A percentile compares a stretch with the other conserved stretches of the same genome.
phyloP scores from a whole-genome alignment of 2,797 vertebrate genomes.

The Rachycentron canadum region DNA sequence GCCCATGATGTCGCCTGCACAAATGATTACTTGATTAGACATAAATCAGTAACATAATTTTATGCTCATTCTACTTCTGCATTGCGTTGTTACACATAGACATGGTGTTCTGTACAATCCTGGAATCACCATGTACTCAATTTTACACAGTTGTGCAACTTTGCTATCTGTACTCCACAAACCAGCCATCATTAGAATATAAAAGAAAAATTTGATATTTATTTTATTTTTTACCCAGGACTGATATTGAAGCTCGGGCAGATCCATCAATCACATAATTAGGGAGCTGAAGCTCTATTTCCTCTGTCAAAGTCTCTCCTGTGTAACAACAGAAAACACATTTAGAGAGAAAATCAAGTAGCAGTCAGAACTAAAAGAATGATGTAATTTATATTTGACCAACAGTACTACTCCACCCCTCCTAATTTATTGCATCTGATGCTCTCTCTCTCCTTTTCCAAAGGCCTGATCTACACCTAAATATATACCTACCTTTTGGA shows the following conservation, averaged over 20 bases:
- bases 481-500: constrained; percentile 75
- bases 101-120: not conserved
- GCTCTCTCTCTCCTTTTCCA: not conserved
- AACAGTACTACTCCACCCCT: too few relatives aligned
- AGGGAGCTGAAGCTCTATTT: constrained; percentile 75
- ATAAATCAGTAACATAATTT: too few relatives aligned
- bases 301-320: constrained; percentile 66
- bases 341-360: not conserved
- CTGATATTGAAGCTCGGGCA: constrained; percentile 76
- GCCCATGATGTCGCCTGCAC: constrained; percentile 87
- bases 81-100: not conserved
- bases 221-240: constrained; percentile 83
- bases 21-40: constrained; percentile 19
- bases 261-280: constrained; percentile 81
- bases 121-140: not conserved
- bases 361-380: not conserved
- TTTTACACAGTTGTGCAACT: not conserved
- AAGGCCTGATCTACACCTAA: not conserved
- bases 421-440: too few relatives aligned
- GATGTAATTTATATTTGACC: not conserved
- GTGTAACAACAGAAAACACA: constrained; percentile 37
- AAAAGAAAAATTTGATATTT: too few relatives aligned
- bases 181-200: too few relatives aligned
- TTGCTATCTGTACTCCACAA: not conserved
- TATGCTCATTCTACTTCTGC: too few relatives aligned